Percentiles rank a stretch among this genome's conserved stretches.
These are phyloP conservation scores for Whitmania pigra DNA, from an alignment of 1,140 invertebrate genomes.

Conservation along the genomic window DNA sequence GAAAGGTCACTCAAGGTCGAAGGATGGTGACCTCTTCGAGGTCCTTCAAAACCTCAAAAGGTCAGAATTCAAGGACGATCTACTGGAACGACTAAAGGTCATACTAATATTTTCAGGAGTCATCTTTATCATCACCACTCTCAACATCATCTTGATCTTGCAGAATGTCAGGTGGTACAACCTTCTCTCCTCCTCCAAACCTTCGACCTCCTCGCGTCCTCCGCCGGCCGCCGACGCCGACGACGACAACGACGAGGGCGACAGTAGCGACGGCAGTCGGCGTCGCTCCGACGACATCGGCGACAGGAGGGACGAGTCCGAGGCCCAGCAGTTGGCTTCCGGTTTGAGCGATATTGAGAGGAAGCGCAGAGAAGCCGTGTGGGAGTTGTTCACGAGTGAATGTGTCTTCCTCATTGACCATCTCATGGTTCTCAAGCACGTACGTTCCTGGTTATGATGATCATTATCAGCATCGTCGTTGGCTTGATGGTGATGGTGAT, in stretches of 20 bases:
- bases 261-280: no score
- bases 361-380: conserved; percentile 51
- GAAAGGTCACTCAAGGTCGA: conserved; percentile 42
- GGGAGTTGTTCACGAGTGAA: conserved; percentile 60
- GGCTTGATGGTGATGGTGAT: background rate
- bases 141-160: no score
- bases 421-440: conserved; percentile 58
- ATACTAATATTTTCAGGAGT: background rate
- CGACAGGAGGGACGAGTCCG: conserved; percentile 32
- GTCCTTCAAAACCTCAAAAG: conserved; percentile 47
- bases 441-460: conserved; percentile 36
- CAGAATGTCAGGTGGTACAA: no score
- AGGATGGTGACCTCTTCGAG: conserved; percentile 49
- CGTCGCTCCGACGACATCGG: no score
- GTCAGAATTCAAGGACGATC: conserved; percentile 51
- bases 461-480: background rate
- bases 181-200: no score
- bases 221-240: no score
- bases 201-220: no score
- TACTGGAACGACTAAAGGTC: conserved; percentile 49
- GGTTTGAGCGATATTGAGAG: conserved; percentile 36
- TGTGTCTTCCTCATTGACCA: conserved; percentile 56
- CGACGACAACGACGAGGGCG: no score
- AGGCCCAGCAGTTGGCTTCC: conserved; percentile 21
- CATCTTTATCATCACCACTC: no score